Evolutionary conservation across 2,113 vertebrate species (phyloP).

Genomic region (Ramphastos sulfuratus): DNA sequence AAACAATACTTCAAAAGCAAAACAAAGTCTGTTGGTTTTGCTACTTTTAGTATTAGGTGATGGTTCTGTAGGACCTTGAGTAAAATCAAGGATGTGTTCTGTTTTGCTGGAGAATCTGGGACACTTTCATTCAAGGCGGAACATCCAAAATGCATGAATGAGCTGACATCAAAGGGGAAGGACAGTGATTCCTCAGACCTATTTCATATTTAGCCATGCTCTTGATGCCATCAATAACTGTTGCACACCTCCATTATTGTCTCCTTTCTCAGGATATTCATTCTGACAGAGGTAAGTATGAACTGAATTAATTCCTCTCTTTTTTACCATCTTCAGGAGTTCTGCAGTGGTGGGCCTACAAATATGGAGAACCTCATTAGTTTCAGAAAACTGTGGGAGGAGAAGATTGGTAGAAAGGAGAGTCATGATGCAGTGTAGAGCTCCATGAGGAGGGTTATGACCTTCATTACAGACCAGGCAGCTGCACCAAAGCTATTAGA

Average conservation of each 20-base stretch:
- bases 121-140: neutral
- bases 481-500: neutral
- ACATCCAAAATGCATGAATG: accelerated
- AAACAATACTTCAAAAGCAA: neutral
- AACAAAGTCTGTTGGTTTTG: neutral
- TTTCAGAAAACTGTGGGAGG: neutral
- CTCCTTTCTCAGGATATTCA: neutral
- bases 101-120: neutral
- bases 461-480: neutral
- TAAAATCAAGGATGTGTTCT: accelerated
- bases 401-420: neutral
- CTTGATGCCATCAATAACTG: neutral
- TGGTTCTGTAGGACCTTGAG: neutral
- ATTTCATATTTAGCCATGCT: neutral
- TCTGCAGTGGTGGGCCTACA: neutral
- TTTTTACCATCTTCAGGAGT: neutral
- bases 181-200: neutral
- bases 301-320: accelerated
- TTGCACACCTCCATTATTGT: neutral
- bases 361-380: neutral
- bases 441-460: accelerated
- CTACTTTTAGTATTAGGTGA: neutral
- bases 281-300: neutral
- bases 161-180: neutral
- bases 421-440: accelerated